These are phyloP conservation scores for Brachionus rubens DNA, from an alignment of 1,140 invertebrate species.

Conservation along the genomic window DNA sequence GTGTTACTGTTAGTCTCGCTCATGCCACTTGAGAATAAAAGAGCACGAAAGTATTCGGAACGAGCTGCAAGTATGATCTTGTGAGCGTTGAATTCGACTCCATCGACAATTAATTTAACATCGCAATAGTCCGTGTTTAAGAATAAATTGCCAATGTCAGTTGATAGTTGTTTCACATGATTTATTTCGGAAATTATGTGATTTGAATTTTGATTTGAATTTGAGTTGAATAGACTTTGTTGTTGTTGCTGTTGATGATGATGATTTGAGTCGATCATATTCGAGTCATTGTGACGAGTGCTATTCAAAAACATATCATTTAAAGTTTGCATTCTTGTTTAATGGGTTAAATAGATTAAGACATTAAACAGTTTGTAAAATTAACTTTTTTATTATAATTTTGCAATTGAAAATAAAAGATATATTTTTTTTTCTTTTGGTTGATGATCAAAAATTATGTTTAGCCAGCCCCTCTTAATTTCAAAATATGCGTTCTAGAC, in stretches of 20 bases:
- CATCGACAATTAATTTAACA: slow-evolving; percentile 80
- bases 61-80: slow-evolving; percentile 84
- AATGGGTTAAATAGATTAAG: too few species aligned
- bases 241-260: not conserved
- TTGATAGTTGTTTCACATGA: slow-evolving; percentile 14
- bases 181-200: slow-evolving; percentile 12
- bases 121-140: slow-evolving; percentile 75
- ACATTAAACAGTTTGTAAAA: too few species aligned
- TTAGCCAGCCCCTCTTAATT: too few species aligned
- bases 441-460: too few species aligned
- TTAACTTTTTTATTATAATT: too few species aligned
- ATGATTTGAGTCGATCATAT: not conserved
- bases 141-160: slow-evolving; percentile 36
- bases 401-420: slow-evolving; percentile 3
- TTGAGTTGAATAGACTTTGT: not conserved
- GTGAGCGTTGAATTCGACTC: slow-evolving; percentile 77
- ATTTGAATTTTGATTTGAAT: not conserved
- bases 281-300: not conserved
- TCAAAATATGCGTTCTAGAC: too few species aligned
- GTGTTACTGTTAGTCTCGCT: slow-evolving; percentile 74
- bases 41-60: slow-evolving; percentile 88
- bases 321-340: not conserved
- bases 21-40: slow-evolving; percentile 81
- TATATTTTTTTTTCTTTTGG: too few species aligned
- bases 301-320: slow-evolving; percentile 25